Conservation (phyloP, 2,888 invertebrate genomes). For the Chrysodeixis includens region DNA sequence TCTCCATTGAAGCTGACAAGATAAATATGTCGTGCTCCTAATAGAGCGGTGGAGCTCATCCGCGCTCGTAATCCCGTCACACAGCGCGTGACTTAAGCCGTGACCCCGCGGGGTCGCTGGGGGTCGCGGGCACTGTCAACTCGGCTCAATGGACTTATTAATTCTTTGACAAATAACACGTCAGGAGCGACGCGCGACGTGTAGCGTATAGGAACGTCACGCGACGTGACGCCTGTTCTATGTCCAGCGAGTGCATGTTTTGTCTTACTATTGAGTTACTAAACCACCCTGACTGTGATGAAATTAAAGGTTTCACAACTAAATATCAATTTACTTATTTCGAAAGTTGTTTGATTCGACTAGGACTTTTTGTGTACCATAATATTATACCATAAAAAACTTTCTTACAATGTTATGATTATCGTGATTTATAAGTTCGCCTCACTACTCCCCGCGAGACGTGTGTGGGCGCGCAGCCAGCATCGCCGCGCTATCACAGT, state of each 20-base stretch:
- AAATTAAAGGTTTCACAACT: background rate
- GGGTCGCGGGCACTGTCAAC: constrained; percentile 43
- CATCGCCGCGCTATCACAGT: constrained; percentile 53
- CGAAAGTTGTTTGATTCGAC: too few species aligned
- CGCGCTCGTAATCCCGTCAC: constrained; percentile 36
- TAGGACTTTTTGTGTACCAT: too few species aligned
- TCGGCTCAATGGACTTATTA: constrained; percentile 45
- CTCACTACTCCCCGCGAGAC: background rate
- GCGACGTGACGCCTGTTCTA: constrained; percentile 6
- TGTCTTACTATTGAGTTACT: background rate
- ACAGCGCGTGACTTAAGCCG: constrained; percentile 25
- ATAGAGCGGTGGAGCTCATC: constrained; percentile 12
- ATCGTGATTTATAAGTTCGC: background rate
- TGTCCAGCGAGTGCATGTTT: constrained; percentile 4
- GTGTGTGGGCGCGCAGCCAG: constrained; percentile 39
- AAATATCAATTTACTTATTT: background rate
- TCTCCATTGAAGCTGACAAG: constrained; percentile 2
- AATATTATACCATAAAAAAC: background rate
- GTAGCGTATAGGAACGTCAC: constrained; percentile 3
- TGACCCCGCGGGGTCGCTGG: constrained; percentile 28
- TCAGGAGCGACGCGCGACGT: constrained; percentile 18
- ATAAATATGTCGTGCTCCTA: constrained; percentile 13
- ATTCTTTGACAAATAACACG: constrained; percentile 51
- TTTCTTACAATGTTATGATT: background rate
- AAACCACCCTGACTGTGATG: background rate